A percentile compares a stretch with the other conserved stretches of the same genome.
phyloP scores from a whole-genome alignment of 2,113 vertebrate species.

The Bagarius yarrelli region DNA sequence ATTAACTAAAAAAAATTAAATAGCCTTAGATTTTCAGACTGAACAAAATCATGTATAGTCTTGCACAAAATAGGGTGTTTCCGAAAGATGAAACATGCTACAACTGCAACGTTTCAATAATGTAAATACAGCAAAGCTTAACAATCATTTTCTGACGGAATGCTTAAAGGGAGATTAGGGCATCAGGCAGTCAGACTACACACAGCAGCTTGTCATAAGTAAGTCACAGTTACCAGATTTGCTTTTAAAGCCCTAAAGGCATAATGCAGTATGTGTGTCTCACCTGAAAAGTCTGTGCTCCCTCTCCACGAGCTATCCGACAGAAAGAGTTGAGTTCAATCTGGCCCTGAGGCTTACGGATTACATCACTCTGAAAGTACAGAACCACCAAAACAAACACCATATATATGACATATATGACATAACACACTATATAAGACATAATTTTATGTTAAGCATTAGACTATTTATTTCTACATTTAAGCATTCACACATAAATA shows the following conservation, averaged over 20 bases:
- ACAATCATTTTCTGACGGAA: conserved; percentile 19
- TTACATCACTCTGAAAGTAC: conserved; percentile 79
- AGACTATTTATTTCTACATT: background rate
- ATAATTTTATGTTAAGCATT: too few relatives aligned
- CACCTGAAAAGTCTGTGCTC: conserved; percentile 84
- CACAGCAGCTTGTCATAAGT: conserved; percentile 37
- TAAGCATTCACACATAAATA: background rate
- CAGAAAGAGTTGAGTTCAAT: conserved; percentile 84
- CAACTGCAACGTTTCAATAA: conserved; percentile 15
- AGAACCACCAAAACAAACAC: conserved; percentile 31
- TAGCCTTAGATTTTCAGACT: background rate
- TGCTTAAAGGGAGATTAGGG: conserved; percentile 28
- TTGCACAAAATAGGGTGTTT: background rate
- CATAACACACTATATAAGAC: background rate
- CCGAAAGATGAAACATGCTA: background rate
- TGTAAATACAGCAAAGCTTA: conserved; percentile 22
- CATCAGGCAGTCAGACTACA: conserved; percentile 28
- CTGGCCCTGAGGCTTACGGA: conserved; percentile 85
- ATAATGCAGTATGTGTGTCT: conserved; percentile 39
- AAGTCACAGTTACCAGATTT: conserved; percentile 35
- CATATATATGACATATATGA: conserved; percentile 11
- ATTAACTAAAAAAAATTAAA: conserved; percentile 68
- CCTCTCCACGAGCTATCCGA: conserved; percentile 80
- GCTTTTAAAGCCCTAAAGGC: conserved; percentile 14
- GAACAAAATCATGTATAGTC: background rate